Evolutionary conservation across 2,113 vertebrate species (phyloP), one percentile per base, ranked within the genome.

Genomic region (Aleadryas rufinucha): DNA sequence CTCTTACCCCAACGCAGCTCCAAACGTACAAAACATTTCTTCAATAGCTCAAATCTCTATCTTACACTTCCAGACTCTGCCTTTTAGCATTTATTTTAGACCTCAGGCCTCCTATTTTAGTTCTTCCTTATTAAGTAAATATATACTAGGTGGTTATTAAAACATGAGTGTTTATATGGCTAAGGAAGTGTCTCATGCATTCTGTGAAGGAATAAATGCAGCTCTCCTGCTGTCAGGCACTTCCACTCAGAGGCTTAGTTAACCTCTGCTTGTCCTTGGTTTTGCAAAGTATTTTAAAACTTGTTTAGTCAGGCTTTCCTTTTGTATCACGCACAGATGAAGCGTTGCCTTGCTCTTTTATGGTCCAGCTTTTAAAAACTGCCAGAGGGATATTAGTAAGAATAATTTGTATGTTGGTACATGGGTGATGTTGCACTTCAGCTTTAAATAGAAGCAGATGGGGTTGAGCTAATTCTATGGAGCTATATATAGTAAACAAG

Each of bases 361-460:
- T 95, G 69, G 80, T 93, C 91, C 83, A 53, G 95, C 95, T 95
- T 95, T 97, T 96, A 95, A 89, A 88, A 96, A 97, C 76, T 97
- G 96, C 96, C 96, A 97, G 93, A 89, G 95, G 56, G 91, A 96
- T 91, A 93, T 97, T 97, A 95, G 95, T 91, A 96, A 96, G 91
- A 95, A 93, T 97, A 96, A 97, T 97, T 96, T 97, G 93, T 94
- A 93, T 96, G 94, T 95, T 96, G 91, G 89, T 96, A 52, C 91
- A 97, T 24, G 95, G 95, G 91, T 89, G 94, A 96, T 93, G 94
- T 78, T 95, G 94, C 91, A 92, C 89, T 97, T 96, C 95, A 97
- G 95, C 95, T 96, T 97, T 96, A 96, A 97, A 97, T 97, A 96
- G 95, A 95, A 97, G 94, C 96, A 97, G 95, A 97, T 96, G 96